Base-by-base conservation (phyloP, 2,113 vertebrate genomes). In the Ibidorhyncha struthersii region DNA sequence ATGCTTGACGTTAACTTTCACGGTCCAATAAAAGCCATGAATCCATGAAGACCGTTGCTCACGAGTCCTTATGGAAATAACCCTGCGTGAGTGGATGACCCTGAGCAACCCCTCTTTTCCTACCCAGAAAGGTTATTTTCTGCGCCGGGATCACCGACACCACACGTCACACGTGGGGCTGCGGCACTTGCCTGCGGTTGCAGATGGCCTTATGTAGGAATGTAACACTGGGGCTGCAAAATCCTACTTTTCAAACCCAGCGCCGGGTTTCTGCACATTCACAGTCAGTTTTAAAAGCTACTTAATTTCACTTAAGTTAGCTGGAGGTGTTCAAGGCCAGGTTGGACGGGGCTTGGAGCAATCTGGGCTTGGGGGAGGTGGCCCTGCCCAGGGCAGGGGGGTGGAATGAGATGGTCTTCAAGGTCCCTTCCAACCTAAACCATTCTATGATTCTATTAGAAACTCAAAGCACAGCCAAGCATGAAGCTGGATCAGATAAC, bases 151-250 rank as follows among this genome's bases (percentile, higher is more conserved):
- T 43, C 50, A 2, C 8, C 2, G 4, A 25, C 49, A 8, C 41
- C 9, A 7, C 5, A 1, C 2, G 0, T 40, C 6, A 4, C 16
- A 9, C 1, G 2, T 15, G 0, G 25, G 40, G 45, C 55, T 71
- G 59, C 0, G 0, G 23, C 61, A 5, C 34, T 82, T 66, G 34
- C 80, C 43, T 1, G 1, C 1, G 4, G 50, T 0, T n/a, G 17
- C 55, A 38, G 41, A 5, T 0, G 2, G 29, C 53, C 14, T 77
- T 49, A n/a, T 17, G 21, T 14, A 15, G 69, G 41, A 40, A n/a
- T 13, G 29, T 2, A 34, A 40, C 1, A 2, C 45, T 12, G 17
- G 15, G 25, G 9, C 23, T 67, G 23, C 13, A n/a, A 65, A 87
- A 70, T 69, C 69, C 59, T 1, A 0, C 2, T 8, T 89, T 77